Evolutionary conservation across 1,140 invertebrate species (phyloP).

Genomic region (Kradibia gibbosae): DNA sequence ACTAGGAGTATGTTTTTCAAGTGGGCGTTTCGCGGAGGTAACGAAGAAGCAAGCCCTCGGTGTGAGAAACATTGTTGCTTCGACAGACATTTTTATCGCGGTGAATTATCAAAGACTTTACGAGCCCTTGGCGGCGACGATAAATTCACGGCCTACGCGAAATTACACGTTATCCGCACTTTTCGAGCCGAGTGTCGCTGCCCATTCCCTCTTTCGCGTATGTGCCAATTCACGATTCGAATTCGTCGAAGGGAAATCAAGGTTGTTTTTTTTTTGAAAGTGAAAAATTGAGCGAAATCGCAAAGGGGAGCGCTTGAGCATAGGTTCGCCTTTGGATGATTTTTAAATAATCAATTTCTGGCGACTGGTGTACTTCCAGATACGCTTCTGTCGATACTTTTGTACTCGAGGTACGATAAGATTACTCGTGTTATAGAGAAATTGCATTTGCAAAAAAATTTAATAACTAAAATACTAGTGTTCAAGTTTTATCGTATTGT

Average conservation of each 20-base stretch:
- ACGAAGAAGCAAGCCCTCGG: not conserved
- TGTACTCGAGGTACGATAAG: no score
- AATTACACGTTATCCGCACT: conserved; percentile 43
- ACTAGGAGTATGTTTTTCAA: not conserved
- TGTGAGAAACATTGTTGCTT: not conserved
- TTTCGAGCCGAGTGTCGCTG: conserved; percentile 1
- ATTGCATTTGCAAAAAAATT: no score
- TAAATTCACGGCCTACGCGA: conserved; percentile 35
- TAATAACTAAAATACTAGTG: no score
- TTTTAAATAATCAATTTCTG: not conserved
- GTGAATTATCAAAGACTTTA: conserved; percentile 45
- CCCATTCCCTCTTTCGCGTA: not conserved
- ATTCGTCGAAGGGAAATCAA: not conserved
- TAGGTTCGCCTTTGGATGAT: not conserved
- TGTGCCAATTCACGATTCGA: no score
- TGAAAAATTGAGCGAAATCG: not conserved
- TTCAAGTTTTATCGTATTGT: no score
- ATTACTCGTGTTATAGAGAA: no score
- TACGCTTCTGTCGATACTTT: no score
- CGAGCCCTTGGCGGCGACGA: conserved; percentile 21
- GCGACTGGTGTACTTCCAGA: no score
- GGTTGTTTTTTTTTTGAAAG: not conserved
- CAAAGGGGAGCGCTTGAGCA: not conserved
- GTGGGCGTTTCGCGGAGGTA: not conserved
- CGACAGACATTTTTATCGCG: conserved; percentile 30